A percentile compares a stretch with the other conserved stretches of the same genome.
phyloP scores from a whole-genome alignment of 2,888 invertebrate species.

The Pachycephus smyrnensis region DNA sequence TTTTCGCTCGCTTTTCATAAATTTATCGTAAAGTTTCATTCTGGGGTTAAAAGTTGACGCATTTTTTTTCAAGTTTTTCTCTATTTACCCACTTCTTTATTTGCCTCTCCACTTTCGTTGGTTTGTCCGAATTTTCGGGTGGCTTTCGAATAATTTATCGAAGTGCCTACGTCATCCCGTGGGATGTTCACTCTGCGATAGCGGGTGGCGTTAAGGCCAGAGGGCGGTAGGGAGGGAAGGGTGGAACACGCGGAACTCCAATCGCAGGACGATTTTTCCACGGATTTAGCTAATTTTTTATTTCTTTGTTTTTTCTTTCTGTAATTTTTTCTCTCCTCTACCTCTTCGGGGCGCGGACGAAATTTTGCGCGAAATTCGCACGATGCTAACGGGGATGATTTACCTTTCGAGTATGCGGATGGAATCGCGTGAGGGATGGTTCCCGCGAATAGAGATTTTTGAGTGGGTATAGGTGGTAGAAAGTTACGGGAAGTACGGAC shows the following conservation, averaged over 20 bases:
- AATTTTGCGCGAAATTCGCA: neutral
- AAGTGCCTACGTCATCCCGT: neutral
- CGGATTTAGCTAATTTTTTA: neutral
- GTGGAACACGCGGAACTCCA: neutral
- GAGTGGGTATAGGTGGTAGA: neutral
- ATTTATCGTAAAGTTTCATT: slow-evolving; percentile 9
- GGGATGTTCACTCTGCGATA: neutral
- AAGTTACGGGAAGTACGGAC: neutral
- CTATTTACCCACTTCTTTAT: neutral
- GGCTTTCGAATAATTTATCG: neutral
- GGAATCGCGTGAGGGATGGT: neutral
- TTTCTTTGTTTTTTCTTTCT: neutral
- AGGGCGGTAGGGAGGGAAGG: neutral
- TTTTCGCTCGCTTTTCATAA: slow-evolving; percentile 10
- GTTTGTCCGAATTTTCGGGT: neutral
- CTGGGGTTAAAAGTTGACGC: slow-evolving; percentile 6
- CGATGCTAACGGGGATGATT: neutral
- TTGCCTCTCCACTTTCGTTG: neutral
- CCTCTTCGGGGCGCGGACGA: neutral
- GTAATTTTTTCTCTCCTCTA: neutral
- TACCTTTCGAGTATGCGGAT: neutral
- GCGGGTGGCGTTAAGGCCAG: neutral
- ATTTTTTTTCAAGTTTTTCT: neutral
- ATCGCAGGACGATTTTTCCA: neutral
- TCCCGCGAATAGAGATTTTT: neutral